phyloP scores from a whole-genome alignment of 2,888 invertebrate species.

The Lingula anatina region DNA sequence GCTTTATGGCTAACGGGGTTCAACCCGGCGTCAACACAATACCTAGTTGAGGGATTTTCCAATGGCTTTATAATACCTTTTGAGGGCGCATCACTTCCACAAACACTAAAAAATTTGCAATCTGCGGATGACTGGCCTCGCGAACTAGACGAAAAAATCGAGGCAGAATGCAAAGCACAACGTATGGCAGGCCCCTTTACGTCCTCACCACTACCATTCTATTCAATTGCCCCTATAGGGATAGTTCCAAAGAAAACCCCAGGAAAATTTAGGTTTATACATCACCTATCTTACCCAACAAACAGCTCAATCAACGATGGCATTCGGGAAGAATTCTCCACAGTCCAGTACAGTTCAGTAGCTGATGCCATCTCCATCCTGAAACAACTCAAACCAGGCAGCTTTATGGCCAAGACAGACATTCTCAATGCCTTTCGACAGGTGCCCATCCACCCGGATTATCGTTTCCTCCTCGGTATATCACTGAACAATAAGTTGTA shows the following conservation, averaged over 20 bases:
- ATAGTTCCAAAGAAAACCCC: too few relatives aligned
- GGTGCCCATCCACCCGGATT: background rate
- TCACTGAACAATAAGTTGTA: background rate
- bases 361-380: constrained; percentile 76
- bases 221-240: constrained; percentile 4
- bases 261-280: constrained; percentile 7
- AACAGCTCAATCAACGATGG: constrained; percentile 3
- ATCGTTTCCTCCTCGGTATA: constrained; percentile 2
- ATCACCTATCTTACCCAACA: constrained; percentile 8
- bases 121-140: too few relatives aligned
- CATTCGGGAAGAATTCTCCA: background rate
- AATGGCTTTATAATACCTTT: too few relatives aligned
- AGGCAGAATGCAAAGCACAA: constrained; percentile 1
- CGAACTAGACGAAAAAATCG: constrained; percentile 1
- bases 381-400: background rate
- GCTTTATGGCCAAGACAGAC: constrained; percentile 7
- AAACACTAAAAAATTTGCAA: too few relatives aligned
- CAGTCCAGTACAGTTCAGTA: constrained; percentile 3
- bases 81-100: too few relatives aligned
- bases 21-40: too few relatives aligned
- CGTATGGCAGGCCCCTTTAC: constrained; percentile 7
- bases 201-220: constrained; percentile 4
- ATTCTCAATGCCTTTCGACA: background rate
- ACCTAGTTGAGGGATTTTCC: too few relatives aligned
- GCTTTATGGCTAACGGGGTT: too few relatives aligned